Base-by-base conservation (phyloP, 2,888 invertebrate genomes). In the Erebia aethiops region DNA sequence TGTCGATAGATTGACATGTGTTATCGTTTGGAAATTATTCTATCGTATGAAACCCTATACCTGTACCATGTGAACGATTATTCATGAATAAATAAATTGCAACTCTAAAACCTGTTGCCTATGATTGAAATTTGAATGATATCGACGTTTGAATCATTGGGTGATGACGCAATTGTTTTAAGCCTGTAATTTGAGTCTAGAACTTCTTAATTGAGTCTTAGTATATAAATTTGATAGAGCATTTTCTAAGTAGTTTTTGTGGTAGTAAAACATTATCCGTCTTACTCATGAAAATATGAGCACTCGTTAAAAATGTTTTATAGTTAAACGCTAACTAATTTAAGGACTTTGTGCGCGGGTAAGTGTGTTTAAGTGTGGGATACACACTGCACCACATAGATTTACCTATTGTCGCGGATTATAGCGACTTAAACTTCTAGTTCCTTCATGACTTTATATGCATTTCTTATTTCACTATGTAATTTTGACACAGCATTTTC, bases 141-240 rank as follows among this genome's bases (percentile, higher is more conserved):
- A 52, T 16, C 16, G 13, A 62, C 16, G 57, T 73, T 61, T 75
- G 70, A 74, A 64, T 75, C 70, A 63, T 56, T 61, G 35, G n/a
- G 49, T 52, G 74, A 76, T 77, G 77, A 77, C 73, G 77, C 73
- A 77, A 76, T 75, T 67, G 70, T 75, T 72, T 73, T 69, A 68
- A 74, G 71, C 70, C 73, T 9, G 56, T 72, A 72, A 73, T 73
- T 71, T 71, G 35, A 73, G 73, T 76, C 76, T 77, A 77, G 75
- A 75, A 73, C 69, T 73, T 75, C 71, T 58, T 49, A 46, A 67
- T 58, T 26, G 9, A 52, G 52, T 64, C 35, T 41, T 26, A 26
- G 35, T 52, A 64, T 13, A 64, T 51, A 46, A 43, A 62, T 63
- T 61, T 61, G 2, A 14, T 54, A 18, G 18, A 54, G 54, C 18